Conservation (phyloP, 2,113 vertebrate genomes). For the Platichthys stellatus region DNA sequence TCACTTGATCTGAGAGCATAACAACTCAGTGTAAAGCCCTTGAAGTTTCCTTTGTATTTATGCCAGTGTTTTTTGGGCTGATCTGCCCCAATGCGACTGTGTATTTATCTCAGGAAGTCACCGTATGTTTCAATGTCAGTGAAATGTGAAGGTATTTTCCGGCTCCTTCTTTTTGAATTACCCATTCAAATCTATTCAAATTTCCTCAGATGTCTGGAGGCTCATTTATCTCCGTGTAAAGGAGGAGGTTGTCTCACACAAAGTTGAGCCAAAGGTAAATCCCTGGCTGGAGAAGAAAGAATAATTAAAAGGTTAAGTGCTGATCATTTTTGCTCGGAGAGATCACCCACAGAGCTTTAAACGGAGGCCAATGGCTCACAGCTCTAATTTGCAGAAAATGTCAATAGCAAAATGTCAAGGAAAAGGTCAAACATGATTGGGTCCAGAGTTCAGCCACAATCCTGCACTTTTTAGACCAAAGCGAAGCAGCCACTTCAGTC, state of each 20-base stretch:
- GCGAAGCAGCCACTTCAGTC: slow-evolving; percentile 46
- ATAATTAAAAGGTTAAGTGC: slow-evolving; percentile 84
- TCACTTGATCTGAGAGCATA: not conserved
- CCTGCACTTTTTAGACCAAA: slow-evolving; percentile 45
- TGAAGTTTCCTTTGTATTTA: not conserved
- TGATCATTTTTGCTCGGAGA: slow-evolving; percentile 66
- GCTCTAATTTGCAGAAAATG: slow-evolving; percentile 82
- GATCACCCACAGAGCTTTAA: slow-evolving; percentile 73
- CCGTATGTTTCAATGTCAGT: not conserved
- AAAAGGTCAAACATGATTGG: slow-evolving; percentile 78
- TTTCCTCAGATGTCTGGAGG: slow-evolving; percentile 29
- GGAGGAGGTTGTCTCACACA: slow-evolving; percentile 48
- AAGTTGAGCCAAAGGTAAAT: slow-evolving; percentile 64
- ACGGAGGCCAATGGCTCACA: slow-evolving; percentile 62
- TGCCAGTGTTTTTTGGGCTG: not conserved
- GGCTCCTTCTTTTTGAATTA: slow-evolving; percentile 3
- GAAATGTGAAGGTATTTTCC: not conserved
- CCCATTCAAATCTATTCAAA: slow-evolving; percentile 21
- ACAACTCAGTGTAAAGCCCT: not conserved
- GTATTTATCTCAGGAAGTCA: not conserved
- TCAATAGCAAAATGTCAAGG: slow-evolving; percentile 81
- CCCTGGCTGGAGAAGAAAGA: slow-evolving; percentile 64
- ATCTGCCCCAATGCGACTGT: not conserved
- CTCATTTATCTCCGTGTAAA: slow-evolving; percentile 57
- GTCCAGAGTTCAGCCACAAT: slow-evolving; percentile 55